Base-by-base conservation (phyloP, 2,888 invertebrate species). In the Lymantria monacha region DNA sequence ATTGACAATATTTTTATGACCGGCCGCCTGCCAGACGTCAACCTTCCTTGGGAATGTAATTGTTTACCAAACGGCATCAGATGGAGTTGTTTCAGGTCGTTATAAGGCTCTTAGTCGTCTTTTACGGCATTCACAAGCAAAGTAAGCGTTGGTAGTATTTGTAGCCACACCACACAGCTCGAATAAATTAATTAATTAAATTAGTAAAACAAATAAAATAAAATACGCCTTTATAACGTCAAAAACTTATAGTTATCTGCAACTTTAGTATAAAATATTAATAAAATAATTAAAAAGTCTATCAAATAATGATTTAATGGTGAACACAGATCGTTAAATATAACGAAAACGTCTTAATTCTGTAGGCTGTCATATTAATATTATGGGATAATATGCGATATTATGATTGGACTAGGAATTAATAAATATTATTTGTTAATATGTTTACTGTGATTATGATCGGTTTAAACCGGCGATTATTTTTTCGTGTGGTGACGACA, bases 341-440 rank as follows among this genome's bases (percentile, higher is more conserved):
- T 40, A 46, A 58, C 51, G 49, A 57, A 64, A 62, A 66, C 56
- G 49, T 66, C 63, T 70, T 68, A 49, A 63, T 69, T 65, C 56
- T 54, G 53, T 66, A 50, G 22, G 49, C 42, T 51, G 38, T 59
- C 44, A 40, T 57, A 54, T 63, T 57, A 53, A 49, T 52, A 41
- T 47, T 54, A 57, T 56, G 45, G 48, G 33, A 37, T 60, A 22
- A 22, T 22, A 22, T 22, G 22, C 22, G 22, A 22, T 22, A 22
- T 22, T 22, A 41, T 45, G 61, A 65, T 70, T 64, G 55, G 48
- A 31, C 50, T 51, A 50, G 41, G 59, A 67, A 60, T 57, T 61
- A 62, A 57, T 60, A 56, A 57, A 46, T 42, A 42, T 55, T 55
- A 52, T 54, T 58, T 53, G 53, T 43, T 59, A 51, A 50, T 48